Evolutionary conservation across 2,888 invertebrate species (phyloP).

Genomic region (Lycocerus yunnanus): DNA sequence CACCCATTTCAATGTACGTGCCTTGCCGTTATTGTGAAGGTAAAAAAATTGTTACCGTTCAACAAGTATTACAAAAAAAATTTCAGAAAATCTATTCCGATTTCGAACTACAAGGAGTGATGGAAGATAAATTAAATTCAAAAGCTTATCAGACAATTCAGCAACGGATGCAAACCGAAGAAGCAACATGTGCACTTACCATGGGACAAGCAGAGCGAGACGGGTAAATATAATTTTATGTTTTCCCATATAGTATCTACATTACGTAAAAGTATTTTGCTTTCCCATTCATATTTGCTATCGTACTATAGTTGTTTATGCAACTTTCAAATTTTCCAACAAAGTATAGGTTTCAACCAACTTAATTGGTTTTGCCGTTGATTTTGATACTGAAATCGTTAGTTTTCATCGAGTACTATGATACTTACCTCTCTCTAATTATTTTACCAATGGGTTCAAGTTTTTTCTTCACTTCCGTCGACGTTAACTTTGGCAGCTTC

Average conservation of each 20-base stretch:
- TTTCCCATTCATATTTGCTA: neutral
- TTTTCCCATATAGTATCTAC: neutral
- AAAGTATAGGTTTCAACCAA: neutral
- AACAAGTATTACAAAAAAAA: neutral
- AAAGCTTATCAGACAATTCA: slow-evolving; percentile 93
- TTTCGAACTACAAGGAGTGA: slow-evolving; percentile 98
- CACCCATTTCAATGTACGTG: slow-evolving; percentile 98
- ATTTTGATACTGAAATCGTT: neutral
- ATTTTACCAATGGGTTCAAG: too few species aligned
- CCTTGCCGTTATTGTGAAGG: slow-evolving; percentile 93
- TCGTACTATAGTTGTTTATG: neutral
- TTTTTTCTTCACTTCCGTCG: neutral
- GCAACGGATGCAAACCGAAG: slow-evolving; percentile 94
- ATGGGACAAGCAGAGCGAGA: slow-evolving; percentile 75
- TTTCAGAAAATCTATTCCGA: slow-evolving; percentile 96
- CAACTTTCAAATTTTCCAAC: neutral
- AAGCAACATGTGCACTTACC: slow-evolving; percentile 88
- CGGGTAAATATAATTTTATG: slow-evolving; percentile 48
- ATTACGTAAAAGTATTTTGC: neutral
- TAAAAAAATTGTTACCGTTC: slow-evolving; percentile 47
- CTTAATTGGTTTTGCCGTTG: neutral
- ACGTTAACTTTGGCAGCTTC: neutral
- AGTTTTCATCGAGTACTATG: neutral
- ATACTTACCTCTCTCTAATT: too few species aligned
- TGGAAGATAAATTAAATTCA: slow-evolving; percentile 95